These are phyloP conservation scores for Tragelaphus strepsiceros DNA, from an alignment of 2,113 vertebrate genomes.

Conservation along the genomic window DNA sequence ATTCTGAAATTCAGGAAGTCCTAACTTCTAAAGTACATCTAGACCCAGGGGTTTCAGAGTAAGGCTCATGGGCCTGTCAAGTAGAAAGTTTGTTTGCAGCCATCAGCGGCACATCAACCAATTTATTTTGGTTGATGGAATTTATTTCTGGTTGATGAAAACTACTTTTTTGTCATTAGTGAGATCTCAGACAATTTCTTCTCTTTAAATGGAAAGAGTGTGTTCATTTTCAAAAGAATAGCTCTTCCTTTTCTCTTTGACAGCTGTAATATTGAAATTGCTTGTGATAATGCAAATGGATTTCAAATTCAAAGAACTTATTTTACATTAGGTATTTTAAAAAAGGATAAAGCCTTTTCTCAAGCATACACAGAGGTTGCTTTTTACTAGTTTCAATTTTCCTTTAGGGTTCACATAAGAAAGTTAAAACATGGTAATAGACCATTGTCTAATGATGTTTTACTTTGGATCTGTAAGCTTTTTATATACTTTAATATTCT, in stretches of 20 bases:
- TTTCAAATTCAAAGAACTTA: slow-evolving; percentile 16
- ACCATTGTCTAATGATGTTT: background rate
- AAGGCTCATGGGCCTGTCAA: background rate
- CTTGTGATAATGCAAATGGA: slow-evolving; percentile 15
- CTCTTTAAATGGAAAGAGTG: background rate
- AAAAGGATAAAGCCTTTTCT: background rate
- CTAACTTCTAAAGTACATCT: background rate
- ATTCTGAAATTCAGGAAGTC: slow-evolving; percentile 10
- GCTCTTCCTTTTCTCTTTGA: slow-evolving; percentile 1
- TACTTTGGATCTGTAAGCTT: background rate
- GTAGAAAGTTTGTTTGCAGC: background rate
- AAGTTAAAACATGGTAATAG: background rate
- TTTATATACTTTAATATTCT: background rate
- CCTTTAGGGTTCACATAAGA: background rate
- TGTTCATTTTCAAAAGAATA: slow-evolving; percentile 25
- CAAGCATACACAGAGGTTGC: background rate
- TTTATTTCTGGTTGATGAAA: slow-evolving; percentile 32
- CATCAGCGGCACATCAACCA: background rate
- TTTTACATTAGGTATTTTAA: background rate
- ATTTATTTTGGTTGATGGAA: background rate
- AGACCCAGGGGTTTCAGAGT: background rate
- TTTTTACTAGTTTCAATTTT: slow-evolving; percentile 14
- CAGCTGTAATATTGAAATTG: background rate
- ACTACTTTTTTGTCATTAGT: slow-evolving; percentile 19
- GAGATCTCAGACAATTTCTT: slow-evolving; percentile 17